Conservation (phyloP, 1,140 invertebrate species). For the Chironomus striatipennis region DNA sequence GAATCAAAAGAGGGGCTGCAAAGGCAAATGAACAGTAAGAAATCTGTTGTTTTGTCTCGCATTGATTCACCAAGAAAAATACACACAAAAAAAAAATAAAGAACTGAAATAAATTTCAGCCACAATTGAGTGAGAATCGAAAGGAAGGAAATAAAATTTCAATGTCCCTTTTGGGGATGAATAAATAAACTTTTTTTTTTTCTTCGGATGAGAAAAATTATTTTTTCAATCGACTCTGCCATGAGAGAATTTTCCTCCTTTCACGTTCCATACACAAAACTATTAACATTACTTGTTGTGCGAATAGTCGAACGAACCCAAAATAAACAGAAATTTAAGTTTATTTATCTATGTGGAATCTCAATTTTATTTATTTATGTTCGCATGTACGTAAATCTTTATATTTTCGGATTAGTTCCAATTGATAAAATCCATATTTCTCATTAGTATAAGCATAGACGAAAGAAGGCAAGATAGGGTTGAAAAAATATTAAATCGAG, state of each 20-base stretch:
- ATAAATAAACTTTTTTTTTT: neutral
- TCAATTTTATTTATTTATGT: slow-evolving; percentile 15
- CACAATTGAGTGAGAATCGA: too few relatives aligned
- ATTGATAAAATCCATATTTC: slow-evolving; percentile 1
- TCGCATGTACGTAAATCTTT: neutral
- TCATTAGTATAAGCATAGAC: neutral
- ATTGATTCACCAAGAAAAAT: too few relatives aligned
- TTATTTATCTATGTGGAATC: neutral
- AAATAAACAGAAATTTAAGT: neutral
- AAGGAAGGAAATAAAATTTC: too few relatives aligned
- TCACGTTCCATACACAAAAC: neutral
- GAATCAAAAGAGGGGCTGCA: too few relatives aligned
- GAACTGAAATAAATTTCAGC: too few relatives aligned
- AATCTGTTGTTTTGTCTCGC: too few relatives aligned
- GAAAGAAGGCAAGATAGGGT: too few relatives aligned
- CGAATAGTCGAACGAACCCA: neutral
- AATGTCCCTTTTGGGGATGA: neutral
- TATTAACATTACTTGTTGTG: slow-evolving; percentile 1
- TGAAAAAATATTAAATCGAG: too few relatives aligned
- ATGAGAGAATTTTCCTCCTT: neutral
- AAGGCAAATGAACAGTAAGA: too few relatives aligned
- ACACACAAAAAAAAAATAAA: too few relatives aligned
- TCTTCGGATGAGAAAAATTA: too few relatives aligned
- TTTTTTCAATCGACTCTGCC: neutral
- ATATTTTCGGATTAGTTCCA: neutral